phyloP scores from a whole-genome alignment of 2,113 vertebrate genomes.

The Grus americana region DNA sequence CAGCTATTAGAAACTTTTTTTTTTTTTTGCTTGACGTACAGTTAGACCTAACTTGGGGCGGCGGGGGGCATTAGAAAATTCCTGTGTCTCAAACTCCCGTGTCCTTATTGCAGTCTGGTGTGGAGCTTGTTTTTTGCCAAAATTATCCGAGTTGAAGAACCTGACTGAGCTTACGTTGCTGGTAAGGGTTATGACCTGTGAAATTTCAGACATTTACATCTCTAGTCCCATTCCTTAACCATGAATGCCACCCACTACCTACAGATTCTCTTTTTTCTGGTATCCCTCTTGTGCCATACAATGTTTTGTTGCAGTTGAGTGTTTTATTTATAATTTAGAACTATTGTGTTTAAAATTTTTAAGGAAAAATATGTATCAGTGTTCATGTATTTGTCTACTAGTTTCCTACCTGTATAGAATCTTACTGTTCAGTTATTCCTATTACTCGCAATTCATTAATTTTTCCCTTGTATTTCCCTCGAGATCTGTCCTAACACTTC shows the following conservation, averaged over 20 bases:
- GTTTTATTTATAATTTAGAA: not conserved
- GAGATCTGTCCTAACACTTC: not conserved
- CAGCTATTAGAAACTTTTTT: not conserved
- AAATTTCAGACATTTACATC: not conserved
- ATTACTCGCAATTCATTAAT: not conserved
- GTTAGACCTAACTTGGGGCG: not conserved
- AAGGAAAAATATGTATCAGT: not conserved
- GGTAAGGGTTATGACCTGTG: not conserved
- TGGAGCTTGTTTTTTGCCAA: not conserved
- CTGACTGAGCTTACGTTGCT: not conserved
- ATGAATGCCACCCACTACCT: not conserved
- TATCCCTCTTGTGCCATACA: not conserved
- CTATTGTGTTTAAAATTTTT: not conserved
- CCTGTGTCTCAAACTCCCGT: not conserved
- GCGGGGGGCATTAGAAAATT: not conserved
- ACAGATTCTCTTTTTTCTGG: not conserved
- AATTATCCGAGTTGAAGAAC: not conserved
- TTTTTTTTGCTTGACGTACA: not conserved
- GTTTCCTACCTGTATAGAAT: not conserved
- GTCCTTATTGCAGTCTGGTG: not conserved
- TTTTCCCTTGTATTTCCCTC: not conserved
- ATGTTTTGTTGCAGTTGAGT: not conserved
- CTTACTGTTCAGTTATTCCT: not conserved
- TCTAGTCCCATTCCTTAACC: not conserved
- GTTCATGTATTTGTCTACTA: not conserved